A percentile compares a stretch with the other conserved stretches of the same genome.
Conservation (phyloP, 2,888 invertebrate species). For the Sarcophaga rosellei region DNA sequence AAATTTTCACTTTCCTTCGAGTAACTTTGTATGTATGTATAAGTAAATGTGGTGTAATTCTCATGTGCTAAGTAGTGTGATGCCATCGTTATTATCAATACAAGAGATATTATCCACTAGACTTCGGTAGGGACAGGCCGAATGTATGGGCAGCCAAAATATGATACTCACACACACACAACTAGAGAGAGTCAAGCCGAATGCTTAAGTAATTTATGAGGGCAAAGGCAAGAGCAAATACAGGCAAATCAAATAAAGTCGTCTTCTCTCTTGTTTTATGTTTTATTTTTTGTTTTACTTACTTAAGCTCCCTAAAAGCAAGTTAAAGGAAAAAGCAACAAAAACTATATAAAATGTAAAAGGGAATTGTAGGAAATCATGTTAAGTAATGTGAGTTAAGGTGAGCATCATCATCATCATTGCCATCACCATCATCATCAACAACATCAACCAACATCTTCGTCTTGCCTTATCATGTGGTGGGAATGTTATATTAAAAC, state of each 20-base stretch:
- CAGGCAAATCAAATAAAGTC: conserved; percentile 41
- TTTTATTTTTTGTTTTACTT: neutral
- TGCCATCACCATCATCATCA: neutral
- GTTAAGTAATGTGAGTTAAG: conserved; percentile 1
- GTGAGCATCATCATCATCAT: conserved; percentile 22
- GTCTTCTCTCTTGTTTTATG: conserved; percentile 4
- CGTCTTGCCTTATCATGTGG: neutral
- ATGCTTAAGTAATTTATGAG: conserved; percentile 35
- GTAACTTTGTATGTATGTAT: conserved; percentile 12
- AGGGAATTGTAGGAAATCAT: neutral
- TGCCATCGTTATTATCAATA: neutral
- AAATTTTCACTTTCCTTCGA: conserved; percentile 81
- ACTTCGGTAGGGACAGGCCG: neutral
- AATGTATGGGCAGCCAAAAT: neutral
- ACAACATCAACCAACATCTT: neutral
- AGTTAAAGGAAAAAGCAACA: neutral
- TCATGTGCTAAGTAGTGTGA: neutral
- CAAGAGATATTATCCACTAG: neutral
- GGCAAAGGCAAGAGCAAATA: conserved; percentile 26
- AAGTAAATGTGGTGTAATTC: neutral
- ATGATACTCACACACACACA: conserved; percentile 1
- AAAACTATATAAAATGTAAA: neutral
- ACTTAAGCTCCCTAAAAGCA: neutral
- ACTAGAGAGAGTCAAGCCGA: neutral
- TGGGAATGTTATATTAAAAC: conserved; percentile 28